A percentile compares a stretch with the other conserved stretches of the same genome.
Evolutionary conservation across 2,888 invertebrate genomes (phyloP).

Genomic region (Habroteleia sp.): DNA sequence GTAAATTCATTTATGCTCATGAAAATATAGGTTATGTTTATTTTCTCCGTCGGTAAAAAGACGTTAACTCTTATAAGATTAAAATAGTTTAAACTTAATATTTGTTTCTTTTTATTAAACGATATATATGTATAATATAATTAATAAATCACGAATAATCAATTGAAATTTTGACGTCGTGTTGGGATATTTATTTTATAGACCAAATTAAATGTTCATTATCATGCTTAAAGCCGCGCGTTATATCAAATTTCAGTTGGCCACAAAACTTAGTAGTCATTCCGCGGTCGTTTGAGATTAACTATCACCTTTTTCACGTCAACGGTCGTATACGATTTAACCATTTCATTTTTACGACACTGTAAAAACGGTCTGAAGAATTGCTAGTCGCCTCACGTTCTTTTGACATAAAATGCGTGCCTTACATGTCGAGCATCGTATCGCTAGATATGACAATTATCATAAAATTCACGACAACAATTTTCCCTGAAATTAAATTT

Average conservation of each 20-base stretch:
- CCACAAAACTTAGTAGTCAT: conserved; percentile 51
- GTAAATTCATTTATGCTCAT: conserved; percentile 23
- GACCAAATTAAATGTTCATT: background rate
- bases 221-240: conserved; percentile 18
- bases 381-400: conserved; percentile 73
- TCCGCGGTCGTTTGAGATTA: conserved; percentile 57
- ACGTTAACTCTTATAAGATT: too few species aligned
- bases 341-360: conserved; percentile 69
- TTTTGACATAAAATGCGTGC: conserved; percentile 67
- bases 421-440: conserved; percentile 36
- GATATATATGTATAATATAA: too few species aligned
- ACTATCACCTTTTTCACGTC: conserved; percentile 62
- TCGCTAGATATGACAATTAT: conserved; percentile 41
- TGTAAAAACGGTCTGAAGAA: conserved; percentile 71
- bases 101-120: too few species aligned
- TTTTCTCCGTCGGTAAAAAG: too few species aligned
- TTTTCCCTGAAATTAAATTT: conserved; percentile 30
- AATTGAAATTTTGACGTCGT: too few species aligned
- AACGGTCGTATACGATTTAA: conserved; percentile 54
- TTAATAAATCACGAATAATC: too few species aligned
- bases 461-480: conserved; percentile 43
- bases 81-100: too few species aligned
- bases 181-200: conserved; percentile 4
- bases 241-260: conserved; percentile 46
- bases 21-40: conserved; percentile 1